Evolutionary conservation across 2,888 invertebrate genomes (phyloP).

Genomic region (Cheilosia vernalis): DNA sequence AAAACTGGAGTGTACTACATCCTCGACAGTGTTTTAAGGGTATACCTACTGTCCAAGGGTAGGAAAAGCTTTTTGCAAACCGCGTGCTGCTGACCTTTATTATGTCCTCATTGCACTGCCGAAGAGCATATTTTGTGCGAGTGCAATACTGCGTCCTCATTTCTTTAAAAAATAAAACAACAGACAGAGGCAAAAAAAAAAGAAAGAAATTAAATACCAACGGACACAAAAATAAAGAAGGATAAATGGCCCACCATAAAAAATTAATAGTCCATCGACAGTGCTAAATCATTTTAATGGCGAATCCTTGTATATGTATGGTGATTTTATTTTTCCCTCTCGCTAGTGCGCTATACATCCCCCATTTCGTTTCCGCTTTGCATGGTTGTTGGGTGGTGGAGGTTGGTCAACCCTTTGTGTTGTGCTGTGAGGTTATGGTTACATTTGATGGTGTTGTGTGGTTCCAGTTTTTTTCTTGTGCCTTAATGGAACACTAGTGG

Average conservation of each 20-base stretch:
- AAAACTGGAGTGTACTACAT: slow-evolving; percentile 17
- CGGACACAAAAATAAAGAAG: slow-evolving; percentile 74
- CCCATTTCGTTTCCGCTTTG: slow-evolving; percentile 47
- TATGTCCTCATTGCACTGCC: slow-evolving; percentile 40
- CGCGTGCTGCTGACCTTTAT: slow-evolving; percentile 51
- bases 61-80: slow-evolving; percentile 9
- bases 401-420: slow-evolving; percentile 55
- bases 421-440: slow-evolving; percentile 40
- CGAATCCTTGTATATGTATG: slow-evolving; percentile 75
- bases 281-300: slow-evolving; percentile 78
- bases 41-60: slow-evolving; percentile 26
- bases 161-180: slow-evolving; percentile 34
- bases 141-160: slow-evolving; percentile 58
- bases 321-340: slow-evolving; percentile 39
- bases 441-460: slow-evolving; percentile 60
- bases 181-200: slow-evolving; percentile 21
- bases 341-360: background rate
- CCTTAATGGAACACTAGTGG: background rate
- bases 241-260: slow-evolving; percentile 76
- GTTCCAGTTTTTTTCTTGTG: slow-evolving; percentile 13
- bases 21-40: slow-evolving; percentile 27
- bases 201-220: slow-evolving; percentile 66
- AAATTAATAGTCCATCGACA: slow-evolving; percentile 78
- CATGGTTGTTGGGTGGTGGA: background rate
- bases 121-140: slow-evolving; percentile 55